Conservation (phyloP, 2,888 invertebrate genomes). For the Drosophila demipolita region DNA sequence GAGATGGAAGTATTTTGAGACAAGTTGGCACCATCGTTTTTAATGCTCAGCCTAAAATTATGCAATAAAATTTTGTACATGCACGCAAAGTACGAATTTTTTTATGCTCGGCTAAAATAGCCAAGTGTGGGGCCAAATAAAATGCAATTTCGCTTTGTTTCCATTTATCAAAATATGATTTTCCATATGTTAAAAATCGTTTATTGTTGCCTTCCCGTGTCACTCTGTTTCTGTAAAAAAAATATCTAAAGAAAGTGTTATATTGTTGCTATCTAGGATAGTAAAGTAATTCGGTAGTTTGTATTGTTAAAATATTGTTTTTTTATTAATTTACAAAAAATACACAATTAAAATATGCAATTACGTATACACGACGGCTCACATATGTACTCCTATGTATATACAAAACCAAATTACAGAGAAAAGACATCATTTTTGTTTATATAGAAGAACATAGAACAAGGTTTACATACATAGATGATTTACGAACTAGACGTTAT, state of each 20-base stretch:
- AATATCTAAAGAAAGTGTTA: not conserved
- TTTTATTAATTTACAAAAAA: constrained; percentile 79
- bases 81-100: no score
- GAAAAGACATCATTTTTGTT: constrained; percentile 16
- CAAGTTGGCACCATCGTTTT: not conserved
- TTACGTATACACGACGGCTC: constrained; percentile 67
- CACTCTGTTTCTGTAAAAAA: not conserved
- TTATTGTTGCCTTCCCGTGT: no score
- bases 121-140: no score
- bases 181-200: no score
- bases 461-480: constrained; percentile 47
- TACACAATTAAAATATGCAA: constrained; percentile 76
- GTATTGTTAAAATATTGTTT: constrained; percentile 65
- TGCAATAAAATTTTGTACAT: not conserved
- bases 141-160: not conserved
- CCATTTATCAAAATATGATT: no score
- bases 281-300: not conserved
- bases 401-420: constrained; percentile 71
- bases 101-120: no score
- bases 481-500: constrained; percentile 47
- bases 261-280: not conserved
- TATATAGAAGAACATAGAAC: constrained; percentile 45
- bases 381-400: constrained; percentile 69
- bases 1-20: not conserved
- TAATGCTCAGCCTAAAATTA: not conserved